Evolutionary conservation across 2,113 vertebrate genomes (phyloP).

Genomic region (Zosterops japonicus): DNA sequence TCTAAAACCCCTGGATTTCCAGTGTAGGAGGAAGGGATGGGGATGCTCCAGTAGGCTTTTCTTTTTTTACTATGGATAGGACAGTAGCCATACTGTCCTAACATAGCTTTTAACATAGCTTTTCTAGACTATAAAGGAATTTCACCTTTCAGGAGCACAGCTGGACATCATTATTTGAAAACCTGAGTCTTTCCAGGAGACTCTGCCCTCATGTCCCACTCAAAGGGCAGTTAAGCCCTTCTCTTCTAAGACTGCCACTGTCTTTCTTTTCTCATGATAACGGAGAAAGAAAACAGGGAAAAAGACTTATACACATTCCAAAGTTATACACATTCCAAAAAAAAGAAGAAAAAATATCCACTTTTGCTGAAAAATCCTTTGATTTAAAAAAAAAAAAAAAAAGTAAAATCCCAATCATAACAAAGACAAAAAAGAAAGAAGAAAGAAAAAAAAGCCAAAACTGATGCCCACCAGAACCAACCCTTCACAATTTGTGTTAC

Average conservation of each 20-base stretch:
- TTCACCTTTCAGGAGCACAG: neutral
- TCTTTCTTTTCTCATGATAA: neutral
- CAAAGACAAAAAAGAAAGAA: neutral
- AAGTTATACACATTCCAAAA: neutral
- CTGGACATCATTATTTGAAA: neutral
- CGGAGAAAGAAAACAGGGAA: neutral
- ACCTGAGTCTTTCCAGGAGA: neutral
- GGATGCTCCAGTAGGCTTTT: neutral
- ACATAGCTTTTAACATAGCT: neutral
- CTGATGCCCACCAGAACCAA: neutral
- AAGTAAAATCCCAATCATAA: fast-evolving
- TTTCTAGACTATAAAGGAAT: neutral
- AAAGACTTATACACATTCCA: too few species aligned
- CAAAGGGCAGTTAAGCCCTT: neutral
- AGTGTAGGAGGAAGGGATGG: neutral
- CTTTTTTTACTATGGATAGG: neutral
- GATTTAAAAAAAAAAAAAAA: neutral
- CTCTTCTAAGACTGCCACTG: neutral
- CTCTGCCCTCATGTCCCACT: neutral
- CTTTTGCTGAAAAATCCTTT: neutral
- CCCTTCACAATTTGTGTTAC: neutral
- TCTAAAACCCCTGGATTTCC: neutral
- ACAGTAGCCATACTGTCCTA: neutral
- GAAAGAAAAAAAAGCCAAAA: fast-evolving
- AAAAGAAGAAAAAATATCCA: neutral